Evolutionary conservation across 1,140 invertebrate genomes (phyloP).

Genomic region (Drosophila gunungcola): DNA sequence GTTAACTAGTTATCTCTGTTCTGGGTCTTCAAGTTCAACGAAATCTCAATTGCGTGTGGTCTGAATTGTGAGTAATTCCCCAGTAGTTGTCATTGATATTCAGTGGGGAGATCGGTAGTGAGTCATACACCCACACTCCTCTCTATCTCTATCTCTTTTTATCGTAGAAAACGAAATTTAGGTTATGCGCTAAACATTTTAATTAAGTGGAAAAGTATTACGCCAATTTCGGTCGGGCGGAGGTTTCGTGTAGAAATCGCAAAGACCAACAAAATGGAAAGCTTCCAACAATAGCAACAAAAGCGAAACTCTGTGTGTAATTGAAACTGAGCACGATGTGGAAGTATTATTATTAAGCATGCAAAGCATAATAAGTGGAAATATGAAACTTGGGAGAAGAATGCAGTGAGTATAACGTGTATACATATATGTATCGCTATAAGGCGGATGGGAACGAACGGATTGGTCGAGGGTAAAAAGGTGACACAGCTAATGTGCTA

Average conservation of each 20-base stretch:
- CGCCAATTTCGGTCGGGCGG: constrained; percentile 69
- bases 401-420: constrained; percentile 17
- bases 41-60: constrained; percentile 65
- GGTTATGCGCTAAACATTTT: constrained; percentile 81
- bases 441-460: constrained; percentile 7
- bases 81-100: constrained; percentile 68
- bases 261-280: constrained; percentile 76
- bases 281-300: constrained; percentile 59
- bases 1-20: constrained; percentile 29
- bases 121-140: constrained; percentile 15
- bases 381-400: constrained; percentile 68
- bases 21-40: constrained; percentile 66
- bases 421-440: constrained; percentile 11
- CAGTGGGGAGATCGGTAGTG: constrained; percentile 6
- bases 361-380: constrained; percentile 82
- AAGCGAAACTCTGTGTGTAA: constrained; percentile 78
- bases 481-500: constrained; percentile 60
- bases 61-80: constrained; percentile 15
- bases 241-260: constrained; percentile 71
- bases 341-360: constrained; percentile 83
- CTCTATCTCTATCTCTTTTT: background rate
- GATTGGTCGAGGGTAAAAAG: constrained; percentile 21
- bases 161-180: constrained; percentile 71
- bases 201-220: constrained; percentile 82
- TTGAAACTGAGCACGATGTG: constrained; percentile 81